phyloP scores from a whole-genome alignment of 2,888 invertebrate species.

The Proisotoma minuta region DNA sequence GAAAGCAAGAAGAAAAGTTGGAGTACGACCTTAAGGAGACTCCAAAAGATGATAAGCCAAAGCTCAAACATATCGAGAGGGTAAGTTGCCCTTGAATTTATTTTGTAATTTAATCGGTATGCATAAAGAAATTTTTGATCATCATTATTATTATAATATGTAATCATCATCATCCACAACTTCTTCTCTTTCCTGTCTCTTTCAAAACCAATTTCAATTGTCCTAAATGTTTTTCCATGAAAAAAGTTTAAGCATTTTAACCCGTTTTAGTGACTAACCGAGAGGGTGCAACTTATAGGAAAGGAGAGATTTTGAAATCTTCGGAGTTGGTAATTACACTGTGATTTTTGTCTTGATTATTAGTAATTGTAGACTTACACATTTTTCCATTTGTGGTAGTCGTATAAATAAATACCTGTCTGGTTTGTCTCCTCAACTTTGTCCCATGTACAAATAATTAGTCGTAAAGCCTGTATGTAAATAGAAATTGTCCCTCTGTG shows the following conservation, averaged over 20 bases:
- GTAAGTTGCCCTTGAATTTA: constrained; percentile 57
- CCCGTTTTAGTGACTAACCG: too few relatives aligned
- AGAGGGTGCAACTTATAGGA: too few relatives aligned
- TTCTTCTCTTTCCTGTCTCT: constrained; percentile 3
- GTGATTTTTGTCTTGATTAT: too few relatives aligned
- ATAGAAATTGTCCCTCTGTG: background rate
- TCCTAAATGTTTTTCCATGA: background rate
- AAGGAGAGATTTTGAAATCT: too few relatives aligned
- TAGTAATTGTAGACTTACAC: too few relatives aligned
- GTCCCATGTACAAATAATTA: too few relatives aligned
- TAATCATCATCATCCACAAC: background rate
- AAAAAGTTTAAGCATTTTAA: too few relatives aligned
- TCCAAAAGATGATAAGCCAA: constrained; percentile 75
- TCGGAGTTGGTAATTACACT: too few relatives aligned
- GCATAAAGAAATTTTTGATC: background rate
- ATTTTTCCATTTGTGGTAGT: background rate
- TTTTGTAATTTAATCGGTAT: background rate
- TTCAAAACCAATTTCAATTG: background rate
- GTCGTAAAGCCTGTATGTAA: too few relatives aligned
- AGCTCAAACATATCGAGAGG: constrained; percentile 87
- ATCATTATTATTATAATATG: background rate
- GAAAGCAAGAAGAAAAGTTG: constrained; percentile 80
- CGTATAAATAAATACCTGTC: background rate
- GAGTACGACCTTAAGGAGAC: constrained; percentile 91
- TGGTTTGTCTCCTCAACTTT: too few relatives aligned